Evolutionary conservation across 2,797 vertebrate species (phyloP).

Genomic region (Cheirogaleus major): DNA sequence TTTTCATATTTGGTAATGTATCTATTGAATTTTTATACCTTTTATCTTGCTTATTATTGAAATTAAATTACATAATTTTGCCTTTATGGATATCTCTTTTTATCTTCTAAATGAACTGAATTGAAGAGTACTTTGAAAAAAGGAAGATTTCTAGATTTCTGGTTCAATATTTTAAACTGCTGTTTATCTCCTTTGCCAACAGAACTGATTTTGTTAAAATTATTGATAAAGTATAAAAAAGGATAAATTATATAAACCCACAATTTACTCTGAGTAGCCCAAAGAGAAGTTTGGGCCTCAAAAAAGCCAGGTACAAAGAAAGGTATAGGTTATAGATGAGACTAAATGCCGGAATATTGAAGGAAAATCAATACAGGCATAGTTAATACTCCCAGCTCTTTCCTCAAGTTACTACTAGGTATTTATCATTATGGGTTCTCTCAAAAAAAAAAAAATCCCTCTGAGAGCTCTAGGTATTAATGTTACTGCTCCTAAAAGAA

Average conservation of each 20-base stretch:
- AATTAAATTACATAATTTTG: not conserved
- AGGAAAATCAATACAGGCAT: not conserved
- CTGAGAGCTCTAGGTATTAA: not conserved
- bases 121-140: not conserved
- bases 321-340: not conserved
- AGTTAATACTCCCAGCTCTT: not conserved
- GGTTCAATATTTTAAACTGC: constrained; percentile 25
- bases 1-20: not conserved
- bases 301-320: not conserved
- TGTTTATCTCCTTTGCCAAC: not conserved
- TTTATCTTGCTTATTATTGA: not conserved
- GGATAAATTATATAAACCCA: not conserved
- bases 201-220: not conserved
- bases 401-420: not conserved
- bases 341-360: not conserved
- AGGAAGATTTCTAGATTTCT: not conserved
- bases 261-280: not conserved
- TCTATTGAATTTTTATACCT: not conserved
- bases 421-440: not conserved
- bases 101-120: constrained; percentile 7
- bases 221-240: not conserved
- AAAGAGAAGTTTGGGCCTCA: not conserved
- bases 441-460: not conserved
- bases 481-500: not conserved
- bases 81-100: not conserved